phyloP scores from a whole-genome alignment of 2,113 vertebrate genomes.

The Rostratula benghalensis region DNA sequence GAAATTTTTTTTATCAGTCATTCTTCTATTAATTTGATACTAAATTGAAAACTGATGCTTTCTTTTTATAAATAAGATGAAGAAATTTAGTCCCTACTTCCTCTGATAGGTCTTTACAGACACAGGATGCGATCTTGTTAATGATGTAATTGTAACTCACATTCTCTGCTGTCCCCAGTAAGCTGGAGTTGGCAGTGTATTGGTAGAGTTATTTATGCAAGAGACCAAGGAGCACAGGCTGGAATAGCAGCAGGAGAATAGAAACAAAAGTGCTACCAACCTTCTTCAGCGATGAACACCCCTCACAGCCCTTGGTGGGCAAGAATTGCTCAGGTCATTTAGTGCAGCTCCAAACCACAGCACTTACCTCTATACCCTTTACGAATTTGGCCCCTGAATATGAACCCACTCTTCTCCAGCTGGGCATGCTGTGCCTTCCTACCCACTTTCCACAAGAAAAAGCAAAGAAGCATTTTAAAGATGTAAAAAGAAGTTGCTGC shows the following conservation, averaged over 20 bases:
- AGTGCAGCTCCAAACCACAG: background rate
- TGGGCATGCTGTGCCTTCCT: background rate
- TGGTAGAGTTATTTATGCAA: background rate
- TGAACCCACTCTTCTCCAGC: background rate
- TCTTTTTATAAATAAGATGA: background rate
- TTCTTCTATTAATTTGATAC: background rate
- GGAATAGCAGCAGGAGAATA: background rate
- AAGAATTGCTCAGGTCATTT: background rate
- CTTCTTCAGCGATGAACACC: background rate
- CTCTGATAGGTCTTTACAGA: background rate
- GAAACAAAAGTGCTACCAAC: background rate
- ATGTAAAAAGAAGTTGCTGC: background rate
- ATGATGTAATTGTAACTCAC: background rate
- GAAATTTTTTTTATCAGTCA: background rate
- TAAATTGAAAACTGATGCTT: background rate
- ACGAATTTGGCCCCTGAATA: background rate
- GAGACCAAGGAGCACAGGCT: background rate
- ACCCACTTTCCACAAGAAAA: background rate
- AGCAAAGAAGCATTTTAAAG: background rate
- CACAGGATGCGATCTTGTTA: background rate
- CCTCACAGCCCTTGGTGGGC: background rate
- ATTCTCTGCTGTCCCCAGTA: background rate
- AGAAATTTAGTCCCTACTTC: background rate
- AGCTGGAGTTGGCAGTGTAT: background rate
- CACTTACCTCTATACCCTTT: background rate